Conservation (phyloP, 1,140 invertebrate species). For the Neuroterus valhalla region DNA sequence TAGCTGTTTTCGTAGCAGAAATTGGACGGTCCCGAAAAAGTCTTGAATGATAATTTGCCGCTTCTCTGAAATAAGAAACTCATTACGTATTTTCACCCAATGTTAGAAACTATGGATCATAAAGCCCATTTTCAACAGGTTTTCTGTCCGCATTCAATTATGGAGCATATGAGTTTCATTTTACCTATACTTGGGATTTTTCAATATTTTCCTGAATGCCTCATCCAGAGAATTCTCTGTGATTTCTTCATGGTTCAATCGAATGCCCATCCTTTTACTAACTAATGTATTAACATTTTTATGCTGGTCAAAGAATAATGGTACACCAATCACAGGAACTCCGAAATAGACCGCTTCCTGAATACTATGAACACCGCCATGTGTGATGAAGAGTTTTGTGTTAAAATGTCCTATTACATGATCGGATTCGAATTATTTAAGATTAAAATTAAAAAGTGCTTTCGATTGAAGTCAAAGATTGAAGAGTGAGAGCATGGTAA, state of each 20-base stretch:
- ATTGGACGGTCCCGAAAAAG: constrained; percentile 57
- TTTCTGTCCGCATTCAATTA: too few species aligned
- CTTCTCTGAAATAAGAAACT: constrained; percentile 13
- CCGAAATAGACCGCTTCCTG: constrained; percentile 5
- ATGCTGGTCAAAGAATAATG: background rate
- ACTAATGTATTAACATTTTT: background rate
- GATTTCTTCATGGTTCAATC: background rate
- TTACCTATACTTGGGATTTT: background rate
- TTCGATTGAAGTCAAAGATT: background rate
- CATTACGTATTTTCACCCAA: too few species aligned
- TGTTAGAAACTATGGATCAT: too few species aligned
- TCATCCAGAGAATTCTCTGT: background rate
- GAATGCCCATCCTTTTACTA: background rate
- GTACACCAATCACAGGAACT: background rate
- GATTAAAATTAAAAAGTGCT: too few species aligned
- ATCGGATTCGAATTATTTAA: too few species aligned
- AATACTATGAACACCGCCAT: constrained; percentile 3
- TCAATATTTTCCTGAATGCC: background rate
- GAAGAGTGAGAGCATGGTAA: background rate
- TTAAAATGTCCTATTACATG: constrained; percentile 34
- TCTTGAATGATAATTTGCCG: constrained; percentile 27
- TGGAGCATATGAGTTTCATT: background rate
- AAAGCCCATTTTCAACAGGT: too few species aligned
- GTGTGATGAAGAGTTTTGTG: background rate
- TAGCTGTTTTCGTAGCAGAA: constrained; percentile 58